phyloP scores from a whole-genome alignment of 2,113 vertebrate genomes.

The Peucedramus taeniatus region DNA sequence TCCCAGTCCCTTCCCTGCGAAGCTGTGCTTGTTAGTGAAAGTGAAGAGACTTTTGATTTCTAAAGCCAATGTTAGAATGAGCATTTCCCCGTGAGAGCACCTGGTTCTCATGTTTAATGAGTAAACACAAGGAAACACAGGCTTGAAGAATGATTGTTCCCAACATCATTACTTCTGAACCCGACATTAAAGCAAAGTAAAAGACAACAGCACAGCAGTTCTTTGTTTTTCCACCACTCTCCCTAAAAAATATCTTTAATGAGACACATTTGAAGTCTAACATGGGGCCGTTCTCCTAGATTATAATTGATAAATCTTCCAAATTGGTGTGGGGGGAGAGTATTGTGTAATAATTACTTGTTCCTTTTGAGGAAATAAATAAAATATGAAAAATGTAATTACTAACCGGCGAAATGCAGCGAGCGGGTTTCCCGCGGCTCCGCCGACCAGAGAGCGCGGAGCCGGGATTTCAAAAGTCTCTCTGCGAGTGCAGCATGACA shows the following conservation, averaged over 20 bases:
- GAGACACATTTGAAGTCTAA: conserved; percentile 66
- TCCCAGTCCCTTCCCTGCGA: neutral
- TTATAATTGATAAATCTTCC: conserved; percentile 68
- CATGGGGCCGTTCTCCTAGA: conserved; percentile 56
- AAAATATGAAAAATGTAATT: conserved; percentile 70
- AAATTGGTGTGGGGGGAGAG: conserved; percentile 40
- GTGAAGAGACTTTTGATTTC: conserved; percentile 61
- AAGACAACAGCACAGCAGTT: conserved; percentile 70
- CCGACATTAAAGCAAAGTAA: conserved; percentile 41
- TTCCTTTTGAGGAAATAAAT: conserved; percentile 69
- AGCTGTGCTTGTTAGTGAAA: conserved; percentile 59
- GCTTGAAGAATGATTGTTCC: conserved; percentile 68
- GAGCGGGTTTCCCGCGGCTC: conserved; percentile 25
- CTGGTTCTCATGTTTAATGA: conserved; percentile 70
- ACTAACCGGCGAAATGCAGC: conserved; percentile 4
- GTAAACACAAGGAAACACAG: conserved; percentile 69
- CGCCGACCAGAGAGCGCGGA: neutral
- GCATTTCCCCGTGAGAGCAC: conserved; percentile 64
- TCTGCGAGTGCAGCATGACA: neutral
- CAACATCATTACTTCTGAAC: conserved; percentile 65
- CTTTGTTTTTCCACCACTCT: conserved; percentile 65
- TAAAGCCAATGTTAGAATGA: conserved; percentile 56
- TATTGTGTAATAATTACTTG: conserved; percentile 64
- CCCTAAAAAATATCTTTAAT: conserved; percentile 57
- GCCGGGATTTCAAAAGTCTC: conserved; percentile 24